Percentiles rank a stretch among this genome's conserved stretches.
Evolutionary conservation across 2,888 invertebrate species (phyloP).

Genomic region (Eurois occulta): DNA sequence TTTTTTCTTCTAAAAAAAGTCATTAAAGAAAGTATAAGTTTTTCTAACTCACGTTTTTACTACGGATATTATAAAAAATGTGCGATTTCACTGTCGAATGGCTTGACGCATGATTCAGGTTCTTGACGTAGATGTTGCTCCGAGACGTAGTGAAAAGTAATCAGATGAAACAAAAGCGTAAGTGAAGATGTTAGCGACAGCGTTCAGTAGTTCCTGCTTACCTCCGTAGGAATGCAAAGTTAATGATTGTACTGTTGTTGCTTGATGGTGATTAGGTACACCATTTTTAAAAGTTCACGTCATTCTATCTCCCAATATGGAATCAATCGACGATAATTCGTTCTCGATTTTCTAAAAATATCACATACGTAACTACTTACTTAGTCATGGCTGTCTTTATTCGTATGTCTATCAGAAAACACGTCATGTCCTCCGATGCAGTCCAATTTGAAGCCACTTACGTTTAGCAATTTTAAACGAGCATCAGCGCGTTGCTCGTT

Average conservation of each 20-base stretch:
- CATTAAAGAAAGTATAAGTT: neutral
- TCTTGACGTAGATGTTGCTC: conserved; percentile 35
- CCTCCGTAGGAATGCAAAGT: neutral
- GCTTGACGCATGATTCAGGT: conserved; percentile 29
- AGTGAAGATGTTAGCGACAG: neutral
- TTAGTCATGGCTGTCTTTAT: neutral
- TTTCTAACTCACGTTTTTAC: neutral
- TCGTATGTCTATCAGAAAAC: neutral
- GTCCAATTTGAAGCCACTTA: neutral
- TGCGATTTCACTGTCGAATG: conserved; percentile 2
- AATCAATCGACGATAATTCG: neutral
- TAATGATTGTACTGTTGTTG: neutral
- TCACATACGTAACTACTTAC: neutral
- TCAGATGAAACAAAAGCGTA: neutral
- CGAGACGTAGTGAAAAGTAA: conserved; percentile 1
- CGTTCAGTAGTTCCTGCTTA: neutral
- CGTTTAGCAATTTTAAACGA: neutral
- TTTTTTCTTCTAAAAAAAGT: neutral
- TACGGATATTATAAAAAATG: conserved; percentile 19
- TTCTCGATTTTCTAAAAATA: neutral
- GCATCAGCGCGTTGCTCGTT: neutral
- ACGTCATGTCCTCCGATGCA: neutral
- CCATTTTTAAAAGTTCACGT: neutral
- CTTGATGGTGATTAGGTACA: neutral
- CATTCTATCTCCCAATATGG: neutral